Base-by-base conservation (phyloP, 1,140 invertebrate species). In the Drosophila novamexicana region DNA sequence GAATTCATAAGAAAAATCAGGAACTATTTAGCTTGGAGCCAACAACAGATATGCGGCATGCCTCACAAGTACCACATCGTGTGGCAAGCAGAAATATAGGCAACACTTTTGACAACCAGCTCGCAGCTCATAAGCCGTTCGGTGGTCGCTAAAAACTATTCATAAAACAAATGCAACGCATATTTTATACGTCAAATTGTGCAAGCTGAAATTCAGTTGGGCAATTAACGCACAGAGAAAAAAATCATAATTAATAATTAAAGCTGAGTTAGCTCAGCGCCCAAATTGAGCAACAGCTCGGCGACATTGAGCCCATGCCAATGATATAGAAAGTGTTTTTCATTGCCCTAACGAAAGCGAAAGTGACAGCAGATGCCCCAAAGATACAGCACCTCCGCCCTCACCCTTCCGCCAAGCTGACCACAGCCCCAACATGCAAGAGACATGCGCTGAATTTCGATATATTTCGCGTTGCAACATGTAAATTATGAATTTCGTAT, bases 401-500 rank as follows among this genome's bases (percentile, higher is more conserved):
- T 44, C 1, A 9, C 45, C 7, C 6, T 14, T 16, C 29, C 50
- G 2, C 10, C 12, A 18, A 18, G 18, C 18, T 9, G n/a, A 44
- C n/a, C 44, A 45, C 34, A 47, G 36, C 18, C 58, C 52, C 45
- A 14, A 29, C 52, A 42, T 29, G 47, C 44, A n/a, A 74, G 66
- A 75, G 69, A 52, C 86, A 86, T 75, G 86, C 66, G 42, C 42
- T 75, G 86, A 77, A 90, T 90, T 73, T 66, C 68, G 70, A 84
- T 56, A 63, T 59, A 65, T 65, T 29, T 52, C 45, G 44, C 63
- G 45, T 47, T 69, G 75, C 18, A 53, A 59, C 74, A 58, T 45
- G 58, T 74, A 40, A 88, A 72, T 78, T 89, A 88, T 88, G 83
- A 88, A 89, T 89, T 75, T 80, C 73, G 70, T 84, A 76, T 68